Evolutionary conservation across 1,140 invertebrate genomes (phyloP).

Genomic region (Galleria mellonella): DNA sequence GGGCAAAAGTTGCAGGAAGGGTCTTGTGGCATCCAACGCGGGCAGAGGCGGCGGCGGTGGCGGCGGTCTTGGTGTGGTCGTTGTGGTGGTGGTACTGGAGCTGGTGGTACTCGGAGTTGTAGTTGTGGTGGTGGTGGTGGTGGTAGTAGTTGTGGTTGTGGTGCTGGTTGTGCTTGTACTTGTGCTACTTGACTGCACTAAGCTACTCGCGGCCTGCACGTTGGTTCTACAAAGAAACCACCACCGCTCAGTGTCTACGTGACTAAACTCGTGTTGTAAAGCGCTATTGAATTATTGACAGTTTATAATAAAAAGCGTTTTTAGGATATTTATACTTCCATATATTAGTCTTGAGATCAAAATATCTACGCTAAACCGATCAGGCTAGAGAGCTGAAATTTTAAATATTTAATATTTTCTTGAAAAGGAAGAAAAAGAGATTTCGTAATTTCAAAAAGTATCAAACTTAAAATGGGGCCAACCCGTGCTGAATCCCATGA

Average conservation of each 20-base stretch:
- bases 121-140: constrained; percentile 53
- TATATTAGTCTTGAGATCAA: too few relatives aligned
- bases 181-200: constrained; percentile 28
- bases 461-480: too few relatives aligned
- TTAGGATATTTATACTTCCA: too few relatives aligned
- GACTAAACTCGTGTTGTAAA: constrained; percentile 3
- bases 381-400: too few relatives aligned
- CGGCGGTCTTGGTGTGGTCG: constrained; percentile 49
- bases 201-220: constrained; percentile 26
- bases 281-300: too few relatives aligned
- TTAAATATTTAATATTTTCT: too few relatives aligned
- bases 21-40: constrained; percentile 40
- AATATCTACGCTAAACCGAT: too few relatives aligned
- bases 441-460: too few relatives aligned
- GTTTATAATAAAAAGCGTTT: too few relatives aligned
- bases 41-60: constrained; percentile 51
- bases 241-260: constrained; percentile 6
- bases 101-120: constrained; percentile 72
- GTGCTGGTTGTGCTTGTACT: constrained; percentile 23
- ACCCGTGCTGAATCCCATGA: too few relatives aligned
- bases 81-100: constrained; percentile 46
- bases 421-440: too few relatives aligned
- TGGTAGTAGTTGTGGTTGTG: constrained; percentile 32
- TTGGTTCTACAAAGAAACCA: constrained; percentile 30
- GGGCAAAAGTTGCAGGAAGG: constrained; percentile 56